Base-by-base conservation (phyloP, 1,140 invertebrate species). In the Fopius arisanus region DNA sequence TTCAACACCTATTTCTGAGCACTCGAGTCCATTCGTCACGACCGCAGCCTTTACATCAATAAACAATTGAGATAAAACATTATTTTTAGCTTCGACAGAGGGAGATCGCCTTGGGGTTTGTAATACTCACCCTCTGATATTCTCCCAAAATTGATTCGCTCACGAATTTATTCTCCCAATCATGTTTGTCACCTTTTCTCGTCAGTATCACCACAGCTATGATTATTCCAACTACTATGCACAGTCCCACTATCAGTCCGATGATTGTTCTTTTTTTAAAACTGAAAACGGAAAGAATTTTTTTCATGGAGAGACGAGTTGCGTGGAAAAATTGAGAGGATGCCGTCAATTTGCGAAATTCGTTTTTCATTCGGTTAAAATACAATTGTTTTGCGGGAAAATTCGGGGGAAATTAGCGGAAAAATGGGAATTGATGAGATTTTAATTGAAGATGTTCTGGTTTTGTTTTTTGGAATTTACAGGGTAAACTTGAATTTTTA, bases 21-120 rank as follows among this genome's bases (percentile, higher is more conserved):
- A 88, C 82, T 85, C 82, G 70, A 76, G 74, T 5, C 87, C 86
- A 48, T 83, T 85, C 3, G 87, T 81, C 3, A 85, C 72, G 10
- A 88, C 83, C 0, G 84, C 86, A 29, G 73, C 82, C 83, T 87
- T 37, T 26, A 65, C 9, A 16, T 4, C 16, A 6, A 65, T 16
- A 65, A 31, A 31, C 14, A 65, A 10, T 16, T 65, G 33, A 37
- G 12, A n/a, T n/a, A n/a, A n/a, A n/a, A n/a, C n/a, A n/a, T n/a
- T n/a, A n/a, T n/a, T n/a, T n/a, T n/a, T n/a, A n/a, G n/a, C n/a
- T n/a, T n/a, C n/a, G n/a, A n/a, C n/a, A n/a, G n/a, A n/a, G n/a
- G n/a, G n/a, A n/a, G n/a, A n/a, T n/a, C n/a, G n/a, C n/a, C n/a
- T n/a, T n/a, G n/a, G n/a, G n/a, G n/a, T n/a, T n/a, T n/a, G n/a